A percentile compares a stretch with the other conserved stretches of the same genome.
These are phyloP conservation scores for Lysandra coridon DNA, from an alignment of 2,888 invertebrate genomes.

Conservation along the genomic window DNA sequence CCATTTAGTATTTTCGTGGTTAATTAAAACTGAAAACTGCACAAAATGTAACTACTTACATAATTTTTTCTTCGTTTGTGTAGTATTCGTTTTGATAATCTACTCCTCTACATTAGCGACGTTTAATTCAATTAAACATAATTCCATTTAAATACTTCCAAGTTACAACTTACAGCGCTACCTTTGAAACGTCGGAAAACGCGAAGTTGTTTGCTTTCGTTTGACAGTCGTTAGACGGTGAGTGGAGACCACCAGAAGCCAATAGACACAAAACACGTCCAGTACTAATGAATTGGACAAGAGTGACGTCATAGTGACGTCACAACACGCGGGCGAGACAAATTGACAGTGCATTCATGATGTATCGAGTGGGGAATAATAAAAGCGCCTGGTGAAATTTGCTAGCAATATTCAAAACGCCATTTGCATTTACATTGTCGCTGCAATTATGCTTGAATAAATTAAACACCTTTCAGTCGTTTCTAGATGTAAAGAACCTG, in stretches of 20 bases:
- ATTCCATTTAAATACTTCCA: background rate
- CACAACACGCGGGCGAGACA: background rate
- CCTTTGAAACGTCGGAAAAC: background rate
- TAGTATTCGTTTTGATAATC: background rate
- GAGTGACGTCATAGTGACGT: background rate
- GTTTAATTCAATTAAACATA: background rate
- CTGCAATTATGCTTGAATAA: no score
- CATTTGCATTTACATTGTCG: no score
- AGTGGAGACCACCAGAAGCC: background rate
- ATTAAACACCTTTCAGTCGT: no score
- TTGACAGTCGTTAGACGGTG: background rate
- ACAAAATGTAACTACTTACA: no score
- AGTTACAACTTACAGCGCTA: background rate
- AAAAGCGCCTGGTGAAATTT: background rate
- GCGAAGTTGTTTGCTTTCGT: background rate
- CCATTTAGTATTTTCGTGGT: no score
- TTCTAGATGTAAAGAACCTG: no score
- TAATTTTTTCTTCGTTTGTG: no score
- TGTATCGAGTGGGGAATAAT: background rate
- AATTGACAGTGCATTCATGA: background rate
- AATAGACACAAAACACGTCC: background rate
- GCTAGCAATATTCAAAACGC: background rate
- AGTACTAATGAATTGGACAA: background rate
- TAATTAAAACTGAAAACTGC: no score
- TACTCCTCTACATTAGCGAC: background rate